These are phyloP conservation scores for Threskiornis aethiopicus DNA, from an alignment of 2,797 vertebrate species.

Conservation along the genomic window DNA sequence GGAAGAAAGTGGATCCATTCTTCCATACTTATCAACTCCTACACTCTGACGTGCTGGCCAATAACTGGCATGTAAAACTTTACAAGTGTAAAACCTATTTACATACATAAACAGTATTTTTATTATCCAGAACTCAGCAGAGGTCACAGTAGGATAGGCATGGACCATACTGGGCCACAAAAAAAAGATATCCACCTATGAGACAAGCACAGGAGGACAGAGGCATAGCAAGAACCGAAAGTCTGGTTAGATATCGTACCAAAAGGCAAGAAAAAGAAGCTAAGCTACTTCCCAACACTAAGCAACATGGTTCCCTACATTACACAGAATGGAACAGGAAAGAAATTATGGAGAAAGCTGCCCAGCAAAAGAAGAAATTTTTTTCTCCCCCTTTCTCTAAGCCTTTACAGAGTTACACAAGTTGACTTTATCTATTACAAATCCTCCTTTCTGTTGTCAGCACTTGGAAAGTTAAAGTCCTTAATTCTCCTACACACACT, in stretches of 20 bases:
- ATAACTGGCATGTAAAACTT: background rate
- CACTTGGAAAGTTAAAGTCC: slow-evolving; percentile 18
- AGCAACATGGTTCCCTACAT: background rate
- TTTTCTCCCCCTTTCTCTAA: background rate
- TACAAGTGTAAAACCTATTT: background rate
- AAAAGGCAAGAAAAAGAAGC: background rate
- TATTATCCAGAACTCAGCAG: background rate
- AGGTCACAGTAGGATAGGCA: background rate
- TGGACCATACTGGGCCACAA: background rate
- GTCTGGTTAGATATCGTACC: background rate
- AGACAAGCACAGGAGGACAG: background rate
- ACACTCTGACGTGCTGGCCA: background rate
- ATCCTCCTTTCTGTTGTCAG: slow-evolving; percentile 25
- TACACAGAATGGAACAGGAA: background rate
- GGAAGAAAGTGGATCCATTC: background rate
- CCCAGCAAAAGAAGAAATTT: background rate
- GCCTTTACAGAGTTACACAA: background rate
- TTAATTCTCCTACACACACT: slow-evolving; percentile 19
- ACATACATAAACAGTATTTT: background rate
- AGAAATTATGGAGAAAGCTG: background rate
- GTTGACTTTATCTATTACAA: slow-evolving; percentile 20
- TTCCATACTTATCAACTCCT: background rate
- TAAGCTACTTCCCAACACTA: background rate
- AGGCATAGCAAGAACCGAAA: background rate
- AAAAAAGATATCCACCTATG: background rate